phyloP scores from a whole-genome alignment of 2,113 vertebrate genomes.

The Rhagologus leucostigma region DNA sequence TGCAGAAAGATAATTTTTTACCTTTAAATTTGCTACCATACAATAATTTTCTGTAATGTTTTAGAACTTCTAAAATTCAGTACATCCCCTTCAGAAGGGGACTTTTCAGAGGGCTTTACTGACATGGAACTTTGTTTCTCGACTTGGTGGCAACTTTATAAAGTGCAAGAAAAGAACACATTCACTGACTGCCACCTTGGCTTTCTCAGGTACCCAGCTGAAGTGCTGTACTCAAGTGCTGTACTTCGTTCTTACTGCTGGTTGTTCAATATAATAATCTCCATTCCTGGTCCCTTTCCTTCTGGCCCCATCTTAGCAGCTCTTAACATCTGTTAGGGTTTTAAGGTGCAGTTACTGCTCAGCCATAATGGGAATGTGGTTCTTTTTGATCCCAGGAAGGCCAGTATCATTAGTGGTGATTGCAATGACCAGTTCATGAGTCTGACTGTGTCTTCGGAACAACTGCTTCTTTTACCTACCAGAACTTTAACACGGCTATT shows the following conservation, averaged over 20 bases:
- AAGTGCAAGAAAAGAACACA: background rate
- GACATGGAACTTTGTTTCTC: background rate
- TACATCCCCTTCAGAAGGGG: background rate
- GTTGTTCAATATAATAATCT: background rate
- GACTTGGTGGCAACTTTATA: background rate
- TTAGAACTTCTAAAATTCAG: background rate
- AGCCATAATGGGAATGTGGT: background rate
- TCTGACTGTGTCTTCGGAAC: background rate
- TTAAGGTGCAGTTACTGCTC: background rate
- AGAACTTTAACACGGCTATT: background rate
- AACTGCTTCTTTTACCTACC: background rate
- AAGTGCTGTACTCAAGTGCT: background rate
- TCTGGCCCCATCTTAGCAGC: background rate
- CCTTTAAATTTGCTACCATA: background rate
- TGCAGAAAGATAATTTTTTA: background rate
- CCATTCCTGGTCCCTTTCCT: background rate
- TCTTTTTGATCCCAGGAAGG: background rate
- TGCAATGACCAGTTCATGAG: accelerated
- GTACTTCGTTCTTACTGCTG: background rate
- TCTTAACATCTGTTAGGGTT: background rate
- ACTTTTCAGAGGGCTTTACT: background rate
- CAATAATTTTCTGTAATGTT: background rate
- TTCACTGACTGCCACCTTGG: background rate
- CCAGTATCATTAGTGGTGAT: background rate
- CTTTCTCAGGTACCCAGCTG: background rate